Evolutionary conservation across 2,888 invertebrate genomes (phyloP).

Genomic region (Resseliella maxima): DNA sequence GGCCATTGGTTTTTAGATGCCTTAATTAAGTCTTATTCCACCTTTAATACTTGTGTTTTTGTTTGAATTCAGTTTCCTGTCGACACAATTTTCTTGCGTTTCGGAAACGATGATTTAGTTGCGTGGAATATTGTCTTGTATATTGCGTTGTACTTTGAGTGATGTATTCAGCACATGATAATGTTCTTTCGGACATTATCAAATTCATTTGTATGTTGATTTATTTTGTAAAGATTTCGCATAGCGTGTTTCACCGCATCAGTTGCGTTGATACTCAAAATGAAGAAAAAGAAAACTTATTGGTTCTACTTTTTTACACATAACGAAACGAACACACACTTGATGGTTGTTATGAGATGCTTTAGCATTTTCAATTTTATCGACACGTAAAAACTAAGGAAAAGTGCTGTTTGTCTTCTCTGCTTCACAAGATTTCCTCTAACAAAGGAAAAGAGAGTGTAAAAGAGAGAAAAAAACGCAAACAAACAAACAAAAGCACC

Average conservation of each 20-base stretch:
- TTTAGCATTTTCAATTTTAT: constrained; percentile 29
- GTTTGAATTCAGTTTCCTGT: not conserved
- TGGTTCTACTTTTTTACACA: not conserved
- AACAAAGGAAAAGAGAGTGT: too few relatives aligned
- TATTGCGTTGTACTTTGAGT: not conserved
- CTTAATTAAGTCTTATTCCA: not conserved
- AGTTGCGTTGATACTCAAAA: not conserved
- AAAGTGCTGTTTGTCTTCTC: constrained; percentile 17
- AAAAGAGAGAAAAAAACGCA: not conserved
- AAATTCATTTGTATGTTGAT: not conserved
- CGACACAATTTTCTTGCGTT: not conserved
- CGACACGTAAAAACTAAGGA: not conserved
- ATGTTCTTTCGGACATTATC: constrained; percentile 1
- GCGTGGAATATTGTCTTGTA: not conserved
- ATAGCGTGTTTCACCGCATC: not conserved
- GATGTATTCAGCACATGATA: not conserved
- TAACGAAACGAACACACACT: not conserved
- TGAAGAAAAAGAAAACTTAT: not conserved
- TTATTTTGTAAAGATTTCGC: not conserved
- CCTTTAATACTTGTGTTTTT: not conserved
- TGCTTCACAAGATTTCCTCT: not conserved
- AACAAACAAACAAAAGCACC: not conserved
- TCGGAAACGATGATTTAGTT: not conserved
- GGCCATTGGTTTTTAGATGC: not conserved
- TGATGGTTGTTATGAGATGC: constrained; percentile 18